Evolutionary conservation across 2,797 vertebrate genomes (phyloP), one percentile per base, ranked within the genome.

Genomic region (Phataginus tricuspis): DNA sequence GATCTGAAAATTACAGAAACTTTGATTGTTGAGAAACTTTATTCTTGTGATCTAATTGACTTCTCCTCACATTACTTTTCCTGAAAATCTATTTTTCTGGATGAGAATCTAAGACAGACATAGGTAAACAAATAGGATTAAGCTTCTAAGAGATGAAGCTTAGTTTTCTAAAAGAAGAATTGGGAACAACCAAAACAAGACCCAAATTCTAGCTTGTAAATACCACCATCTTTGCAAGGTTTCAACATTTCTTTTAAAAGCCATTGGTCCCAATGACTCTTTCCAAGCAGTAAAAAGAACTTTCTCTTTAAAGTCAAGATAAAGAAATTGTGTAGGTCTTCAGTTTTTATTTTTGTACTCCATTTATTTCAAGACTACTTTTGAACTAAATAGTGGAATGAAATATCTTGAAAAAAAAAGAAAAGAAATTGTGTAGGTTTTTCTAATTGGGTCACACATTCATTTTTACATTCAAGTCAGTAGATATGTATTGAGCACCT

Each of bases 1-100:
- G 9, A 75, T 57, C 53, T 78, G 29, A 95, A 94, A 82, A 39
- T 68, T 85, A 85, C 25, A 93, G 71, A 85, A 93, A 95, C 87
- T 85, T 12, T 90, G 64, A 79, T 31, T 78, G 31, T 53, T 90
- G 27, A 45, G 37, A 79, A 95, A 61, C 21, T 91, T 57, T 51
- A 75, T 61, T 87, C 49, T 42, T 83, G 7, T 84, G 8, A 82
- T 77, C 39, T 84, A 86, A 74, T 34, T 74, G 77, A 84, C 27
- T 75, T 84, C 31, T 86, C 29, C 80, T 90, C 63, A 63, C 2
- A 15, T 63, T 82, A 82, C 23, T 23, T 97, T 84, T 91, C 37
- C 64, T 92, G 34, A 93, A 91, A 63, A 42, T 85, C 68, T 96
- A 5, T 78, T 94, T 97, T 42, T 82, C 63, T 72, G 16, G 29